These are phyloP conservation scores for Platorchestia sp. DNA, from an alignment of 1,140 invertebrate genomes.

Conservation along the genomic window DNA sequence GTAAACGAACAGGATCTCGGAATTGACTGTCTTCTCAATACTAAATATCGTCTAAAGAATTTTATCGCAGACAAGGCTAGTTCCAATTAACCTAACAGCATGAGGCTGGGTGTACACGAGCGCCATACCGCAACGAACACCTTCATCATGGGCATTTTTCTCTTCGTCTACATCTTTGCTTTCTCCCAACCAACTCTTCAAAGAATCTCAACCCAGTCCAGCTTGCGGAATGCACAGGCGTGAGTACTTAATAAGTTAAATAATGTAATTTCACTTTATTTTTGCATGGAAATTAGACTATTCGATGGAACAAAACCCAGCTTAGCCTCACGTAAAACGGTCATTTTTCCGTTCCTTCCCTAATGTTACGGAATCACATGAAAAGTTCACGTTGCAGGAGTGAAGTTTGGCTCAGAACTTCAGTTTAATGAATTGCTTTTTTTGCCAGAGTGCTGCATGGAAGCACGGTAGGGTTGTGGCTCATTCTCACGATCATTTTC, in stretches of 20 bases:
- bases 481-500: constrained; percentile 78
- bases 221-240: not conserved
- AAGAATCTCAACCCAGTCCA: constrained; percentile 1
- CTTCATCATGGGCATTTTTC: not conserved
- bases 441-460: constrained; percentile 18
- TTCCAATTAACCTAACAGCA: not conserved
- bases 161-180: not conserved
- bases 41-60: no score
- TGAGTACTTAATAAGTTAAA: no score
- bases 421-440: constrained; percentile 77
- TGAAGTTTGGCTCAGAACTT: constrained; percentile 75
- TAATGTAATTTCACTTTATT: no score
- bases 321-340: no score
- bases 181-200: constrained; percentile 28
- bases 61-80: no score
- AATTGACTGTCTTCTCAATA: no score
- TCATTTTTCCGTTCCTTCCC: not conserved
- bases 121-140: constrained; percentile 23
- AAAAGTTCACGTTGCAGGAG: constrained; percentile 84
- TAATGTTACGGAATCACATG: constrained; percentile 72
- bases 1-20: no score
- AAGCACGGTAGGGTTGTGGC: constrained; percentile 35
- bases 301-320: no score
- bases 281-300: no score
- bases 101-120: not conserved